phyloP scores from a whole-genome alignment of 2,113 vertebrate genomes.

The Sylvietta virens region DNA sequence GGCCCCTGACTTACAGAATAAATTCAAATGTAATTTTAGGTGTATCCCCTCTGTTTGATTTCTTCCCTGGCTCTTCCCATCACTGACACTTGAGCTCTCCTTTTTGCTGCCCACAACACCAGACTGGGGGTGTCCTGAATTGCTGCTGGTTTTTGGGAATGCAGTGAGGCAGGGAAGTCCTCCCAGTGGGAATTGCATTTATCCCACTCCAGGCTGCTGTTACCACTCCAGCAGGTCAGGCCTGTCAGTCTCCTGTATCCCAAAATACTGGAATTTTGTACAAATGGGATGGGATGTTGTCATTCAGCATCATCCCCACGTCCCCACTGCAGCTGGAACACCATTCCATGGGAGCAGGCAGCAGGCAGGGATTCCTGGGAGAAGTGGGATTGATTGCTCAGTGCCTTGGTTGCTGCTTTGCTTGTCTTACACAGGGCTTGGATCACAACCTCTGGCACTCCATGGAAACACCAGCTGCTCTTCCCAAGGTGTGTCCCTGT shows the following conservation, averaged over 20 bases:
- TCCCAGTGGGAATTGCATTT: not conserved
- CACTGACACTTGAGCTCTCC: not conserved
- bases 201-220: rapidly evolving
- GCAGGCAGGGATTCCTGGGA: no score
- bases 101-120: not conserved
- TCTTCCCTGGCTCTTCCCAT: not conserved
- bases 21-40: not conserved
- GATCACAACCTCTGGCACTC: not conserved
- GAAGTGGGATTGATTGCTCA: rapidly evolving
- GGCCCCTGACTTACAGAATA: not conserved
- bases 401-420: not conserved
- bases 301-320: rapidly evolving
- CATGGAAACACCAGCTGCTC: not conserved
- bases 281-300: not conserved
- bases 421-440: not conserved
- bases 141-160: not conserved
- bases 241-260: not conserved
- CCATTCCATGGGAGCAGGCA: rapidly evolving
- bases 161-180: not conserved
- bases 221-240: not conserved
- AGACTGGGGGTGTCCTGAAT: not conserved
- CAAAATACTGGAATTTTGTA: not conserved
- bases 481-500: not conserved
- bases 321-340: not conserved
- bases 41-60: not conserved